Evolutionary conservation across 2,888 invertebrate genomes (phyloP).

Genomic region (Pandemis heparana): DNA sequence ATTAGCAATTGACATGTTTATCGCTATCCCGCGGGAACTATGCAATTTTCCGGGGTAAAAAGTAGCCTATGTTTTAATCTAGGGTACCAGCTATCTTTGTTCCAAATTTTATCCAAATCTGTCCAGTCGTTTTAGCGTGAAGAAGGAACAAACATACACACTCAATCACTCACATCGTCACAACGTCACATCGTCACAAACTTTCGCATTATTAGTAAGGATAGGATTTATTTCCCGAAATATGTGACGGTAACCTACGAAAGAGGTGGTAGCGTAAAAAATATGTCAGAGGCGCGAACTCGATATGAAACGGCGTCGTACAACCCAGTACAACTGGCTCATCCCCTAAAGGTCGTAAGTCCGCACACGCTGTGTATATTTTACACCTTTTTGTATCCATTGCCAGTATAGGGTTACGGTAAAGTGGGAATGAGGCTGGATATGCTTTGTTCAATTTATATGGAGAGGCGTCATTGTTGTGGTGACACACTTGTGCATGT

Average conservation of each 20-base stretch:
- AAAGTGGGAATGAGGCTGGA: slow-evolving; percentile 42
- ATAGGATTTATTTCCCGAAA: background rate
- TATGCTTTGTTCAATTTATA: slow-evolving; percentile 42
- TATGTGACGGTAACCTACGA: slow-evolving; percentile 41
- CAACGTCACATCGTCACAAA: too few relatives aligned
- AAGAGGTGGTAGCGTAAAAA: slow-evolving; percentile 51
- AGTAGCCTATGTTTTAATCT: too few relatives aligned
- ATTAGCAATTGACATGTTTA: too few relatives aligned
- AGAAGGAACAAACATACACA: too few relatives aligned
- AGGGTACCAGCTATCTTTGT: too few relatives aligned
- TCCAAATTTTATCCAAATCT: too few relatives aligned
- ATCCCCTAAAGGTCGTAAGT: slow-evolving; percentile 16
- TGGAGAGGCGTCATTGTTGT: slow-evolving; percentile 37
- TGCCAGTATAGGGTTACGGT: slow-evolving; percentile 42
- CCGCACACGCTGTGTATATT: background rate
- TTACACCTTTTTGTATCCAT: slow-evolving; percentile 37
- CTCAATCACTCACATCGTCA: too few relatives aligned
- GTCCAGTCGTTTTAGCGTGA: too few relatives aligned
- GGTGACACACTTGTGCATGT: slow-evolving; percentile 42
- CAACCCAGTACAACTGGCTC: slow-evolving; percentile 44
- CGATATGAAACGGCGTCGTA: slow-evolving; percentile 53
- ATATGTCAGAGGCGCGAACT: slow-evolving; percentile 54
- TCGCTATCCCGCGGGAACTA: too few relatives aligned
- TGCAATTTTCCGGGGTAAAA: too few relatives aligned
- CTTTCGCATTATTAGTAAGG: too few relatives aligned